phyloP scores from a whole-genome alignment of 2,113 vertebrate genomes.

The Setophaga kirtlandii region DNA sequence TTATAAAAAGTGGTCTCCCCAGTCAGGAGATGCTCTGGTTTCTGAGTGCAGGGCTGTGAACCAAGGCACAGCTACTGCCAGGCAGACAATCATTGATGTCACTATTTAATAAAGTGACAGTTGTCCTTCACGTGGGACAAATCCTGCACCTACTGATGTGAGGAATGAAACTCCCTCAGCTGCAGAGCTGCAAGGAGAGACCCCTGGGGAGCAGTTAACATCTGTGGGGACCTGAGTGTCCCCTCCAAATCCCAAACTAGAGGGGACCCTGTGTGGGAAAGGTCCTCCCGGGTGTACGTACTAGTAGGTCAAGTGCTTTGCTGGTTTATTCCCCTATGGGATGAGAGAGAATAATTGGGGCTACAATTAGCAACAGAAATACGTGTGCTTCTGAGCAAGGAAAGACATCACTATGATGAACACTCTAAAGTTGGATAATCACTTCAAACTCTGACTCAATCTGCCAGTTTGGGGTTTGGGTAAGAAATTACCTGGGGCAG shows the following conservation, averaged over 20 bases:
- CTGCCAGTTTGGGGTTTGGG: neutral
- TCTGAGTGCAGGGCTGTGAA: neutral
- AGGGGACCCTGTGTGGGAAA: neutral
- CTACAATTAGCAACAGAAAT: constrained; percentile 49
- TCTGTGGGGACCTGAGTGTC: neutral
- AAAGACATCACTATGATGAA: neutral
- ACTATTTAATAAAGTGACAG: constrained; percentile 41
- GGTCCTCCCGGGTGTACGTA: neutral
- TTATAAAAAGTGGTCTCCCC: neutral
- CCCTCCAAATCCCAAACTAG: constrained; percentile 11
- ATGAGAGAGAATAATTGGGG: constrained; percentile 48
- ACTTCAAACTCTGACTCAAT: neutral
- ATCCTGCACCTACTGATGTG: neutral
- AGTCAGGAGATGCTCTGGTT: neutral
- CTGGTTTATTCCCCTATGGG: neutral
- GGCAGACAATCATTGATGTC: neutral
- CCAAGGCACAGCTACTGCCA: neutral
- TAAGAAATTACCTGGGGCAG: neutral
- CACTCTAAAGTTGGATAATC: neutral
- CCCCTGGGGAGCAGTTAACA: neutral
- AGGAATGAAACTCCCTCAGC: neutral
- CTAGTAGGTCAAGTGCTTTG: constrained; percentile 49
- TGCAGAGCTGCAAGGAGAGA: neutral
- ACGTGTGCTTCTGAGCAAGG: constrained; percentile 1
- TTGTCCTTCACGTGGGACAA: neutral